Conservation (phyloP, 2,888 invertebrate species). For the Leucoma salicis region DNA sequence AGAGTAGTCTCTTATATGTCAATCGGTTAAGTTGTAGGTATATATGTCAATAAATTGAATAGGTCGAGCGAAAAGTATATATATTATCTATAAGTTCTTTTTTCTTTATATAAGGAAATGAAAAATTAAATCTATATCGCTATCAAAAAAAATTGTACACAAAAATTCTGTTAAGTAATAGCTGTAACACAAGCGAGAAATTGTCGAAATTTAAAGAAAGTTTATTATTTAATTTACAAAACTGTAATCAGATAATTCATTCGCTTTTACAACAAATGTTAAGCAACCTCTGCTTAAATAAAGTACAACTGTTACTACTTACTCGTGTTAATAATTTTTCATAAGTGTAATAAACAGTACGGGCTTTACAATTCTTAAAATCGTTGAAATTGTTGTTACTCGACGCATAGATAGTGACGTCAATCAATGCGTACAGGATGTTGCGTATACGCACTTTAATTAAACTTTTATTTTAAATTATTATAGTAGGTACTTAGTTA, state of each 20-base stretch:
- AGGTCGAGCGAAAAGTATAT: no score
- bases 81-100: no score
- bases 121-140: no score
- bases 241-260: background rate
- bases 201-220: slow-evolving; percentile 2
- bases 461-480: slow-evolving; percentile 39
- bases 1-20: no score
- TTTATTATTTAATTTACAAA: background rate
- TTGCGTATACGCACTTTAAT: slow-evolving; percentile 50
- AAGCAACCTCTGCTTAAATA: background rate
- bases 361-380: background rate
- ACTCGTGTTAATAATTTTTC: no score
- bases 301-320: background rate
- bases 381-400: slow-evolving; percentile 21
- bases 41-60: no score
- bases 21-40: no score
- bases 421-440: slow-evolving; percentile 43
- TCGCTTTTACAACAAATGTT: background rate
- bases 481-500: slow-evolving; percentile 11
- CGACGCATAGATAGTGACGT: slow-evolving; percentile 27
- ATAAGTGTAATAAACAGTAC: background rate
- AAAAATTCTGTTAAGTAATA: no score
- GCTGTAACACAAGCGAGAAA: no score
- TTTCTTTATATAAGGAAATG: no score
- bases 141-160: no score